Percentiles rank a stretch among this genome's conserved stretches.
Conservation (phyloP, 2,113 vertebrate species). For the Zosterops lateralis region DNA sequence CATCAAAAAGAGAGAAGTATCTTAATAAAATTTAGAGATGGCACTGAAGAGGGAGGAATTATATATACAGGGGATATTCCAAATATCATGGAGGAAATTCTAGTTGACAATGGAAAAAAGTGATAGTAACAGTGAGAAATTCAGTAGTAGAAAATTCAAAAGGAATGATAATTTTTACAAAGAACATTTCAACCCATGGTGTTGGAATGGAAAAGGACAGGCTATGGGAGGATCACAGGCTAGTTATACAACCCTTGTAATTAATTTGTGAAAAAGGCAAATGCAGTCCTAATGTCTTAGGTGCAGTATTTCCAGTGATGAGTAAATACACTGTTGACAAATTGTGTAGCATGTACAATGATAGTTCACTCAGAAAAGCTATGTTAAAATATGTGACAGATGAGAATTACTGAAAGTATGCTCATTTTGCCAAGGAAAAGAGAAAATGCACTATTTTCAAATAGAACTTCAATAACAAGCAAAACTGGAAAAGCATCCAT, state of each 20-base stretch:
- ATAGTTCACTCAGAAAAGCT: neutral
- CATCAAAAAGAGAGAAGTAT: neutral
- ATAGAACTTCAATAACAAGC: neutral
- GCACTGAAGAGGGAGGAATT: neutral
- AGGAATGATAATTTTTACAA: neutral
- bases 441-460: neutral
- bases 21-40: neutral
- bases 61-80: neutral
- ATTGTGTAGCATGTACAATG: neutral
- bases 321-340: neutral
- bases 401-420: neutral
- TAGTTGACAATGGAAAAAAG: neutral
- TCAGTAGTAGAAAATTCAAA: neutral
- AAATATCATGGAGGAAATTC: neutral
- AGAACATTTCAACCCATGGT: neutral
- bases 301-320: neutral
- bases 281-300: neutral
- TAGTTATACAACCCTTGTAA: neutral
- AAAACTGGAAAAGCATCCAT: neutral
- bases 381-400: neutral
- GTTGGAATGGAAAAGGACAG: neutral
- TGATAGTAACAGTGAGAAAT: neutral
- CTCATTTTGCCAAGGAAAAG: neutral
- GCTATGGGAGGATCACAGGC: neutral
- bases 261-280: neutral